Evolutionary conservation across 2,797 vertebrate genomes (phyloP), one percentile per base, ranked within the genome.

Genomic region (Merluccius polli): DNA sequence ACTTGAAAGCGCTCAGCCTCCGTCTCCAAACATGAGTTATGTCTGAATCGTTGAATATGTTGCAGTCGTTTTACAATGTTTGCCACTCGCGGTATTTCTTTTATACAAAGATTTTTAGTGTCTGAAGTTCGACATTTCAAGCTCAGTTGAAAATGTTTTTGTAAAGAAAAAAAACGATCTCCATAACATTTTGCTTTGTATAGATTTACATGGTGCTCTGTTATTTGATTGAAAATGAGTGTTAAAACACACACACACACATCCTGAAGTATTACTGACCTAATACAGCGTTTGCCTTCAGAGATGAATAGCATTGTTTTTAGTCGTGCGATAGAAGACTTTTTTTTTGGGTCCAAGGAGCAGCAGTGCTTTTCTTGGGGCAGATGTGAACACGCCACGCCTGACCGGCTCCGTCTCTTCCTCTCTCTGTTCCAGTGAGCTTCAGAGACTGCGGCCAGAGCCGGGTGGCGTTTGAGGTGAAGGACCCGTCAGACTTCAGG

Each of bases 361-460:
- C 41, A 15, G 41, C 41, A 16, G 41, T 44, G 41, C 41, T 44
- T 16, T 36, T 15, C 36, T 38, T 38, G 10, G 38, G 15, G 38
- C 52, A 24, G 59, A 63, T 68, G 65, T 68, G 31, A 16, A 69
- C 31, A 18, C 4, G 13, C 0, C 67, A 21, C 29, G 35, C 77
- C 71, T 77, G 2, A 76, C 70, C 76, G 12, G 72, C 63, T 73
- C 27, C 35, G 1, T 52, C 71, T 52, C 0, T 83, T 70, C 81
- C 16, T 77, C n/a, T 79, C 31, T 77, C 32, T 80, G 33, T 75
- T 68, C 36, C 88, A 94, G 94, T 92, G 90, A 92, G 86, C 78
- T 94, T 94, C 70, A 88, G 48, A 85, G 95, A 94, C 84, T 99
- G 97, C 71, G 91, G 94, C 70, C 85, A 83, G 76, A 94, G 93